phyloP scores from a whole-genome alignment of 2,888 invertebrate genomes.

The Eristalis arbustorum region DNA sequence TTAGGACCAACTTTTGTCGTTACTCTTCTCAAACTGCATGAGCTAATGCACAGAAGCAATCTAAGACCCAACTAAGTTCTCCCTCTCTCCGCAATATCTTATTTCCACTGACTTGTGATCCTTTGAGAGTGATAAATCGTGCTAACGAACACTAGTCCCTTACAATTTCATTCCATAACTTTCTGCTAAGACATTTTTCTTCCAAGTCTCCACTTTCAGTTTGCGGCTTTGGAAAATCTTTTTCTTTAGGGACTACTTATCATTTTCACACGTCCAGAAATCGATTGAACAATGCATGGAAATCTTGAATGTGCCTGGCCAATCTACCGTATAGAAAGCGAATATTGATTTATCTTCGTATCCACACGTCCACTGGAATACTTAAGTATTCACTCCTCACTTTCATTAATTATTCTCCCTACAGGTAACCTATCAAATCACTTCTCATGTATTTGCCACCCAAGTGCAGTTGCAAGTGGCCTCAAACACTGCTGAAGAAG shows the following conservation, averaged over 20 bases:
- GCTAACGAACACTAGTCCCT: constrained; percentile 17
- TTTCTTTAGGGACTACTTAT: constrained; percentile 37
- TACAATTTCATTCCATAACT: constrained; percentile 18
- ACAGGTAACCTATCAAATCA: constrained; percentile 9
- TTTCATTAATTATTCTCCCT: constrained; percentile 33
- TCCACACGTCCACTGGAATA: constrained; percentile 28
- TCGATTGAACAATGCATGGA: constrained; percentile 13
- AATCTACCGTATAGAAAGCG: constrained; percentile 16
- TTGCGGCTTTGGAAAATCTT: constrained; percentile 20
- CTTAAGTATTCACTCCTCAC: constrained; percentile 24
- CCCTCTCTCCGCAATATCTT: neutral
- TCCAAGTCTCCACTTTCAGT: neutral
- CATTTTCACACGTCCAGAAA: constrained; percentile 40
- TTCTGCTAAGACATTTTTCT: constrained; percentile 8
- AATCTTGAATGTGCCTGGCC: neutral
- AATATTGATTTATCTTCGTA: constrained; percentile 38
- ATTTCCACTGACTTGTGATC: neutral
- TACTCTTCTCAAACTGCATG: neutral
- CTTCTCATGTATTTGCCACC: constrained; percentile 12
- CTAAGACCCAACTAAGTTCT: neutral
- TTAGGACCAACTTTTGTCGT: constrained; percentile 15
- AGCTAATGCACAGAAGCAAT: constrained; percentile 14
- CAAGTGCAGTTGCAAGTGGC: neutral
- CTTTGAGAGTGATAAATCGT: constrained; percentile 41
- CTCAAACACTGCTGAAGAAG: neutral